A percentile compares a stretch with the other conserved stretches of the same genome.
Evolutionary conservation across 2,888 invertebrate genomes (phyloP).

Genomic region (Pammene aurita): DNA sequence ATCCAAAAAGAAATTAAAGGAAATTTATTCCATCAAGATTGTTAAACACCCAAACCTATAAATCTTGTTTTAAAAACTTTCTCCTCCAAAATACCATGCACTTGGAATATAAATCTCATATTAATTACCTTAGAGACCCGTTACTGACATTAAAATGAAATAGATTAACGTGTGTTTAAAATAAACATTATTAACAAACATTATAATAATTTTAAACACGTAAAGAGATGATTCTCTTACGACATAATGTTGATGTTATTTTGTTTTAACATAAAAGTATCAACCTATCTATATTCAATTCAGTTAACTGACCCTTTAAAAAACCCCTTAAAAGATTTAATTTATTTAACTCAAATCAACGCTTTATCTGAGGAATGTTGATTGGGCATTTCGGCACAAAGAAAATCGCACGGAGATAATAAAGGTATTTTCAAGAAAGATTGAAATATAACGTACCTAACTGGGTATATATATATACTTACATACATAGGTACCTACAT

Average conservation of each 20-base stretch:
- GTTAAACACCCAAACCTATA: constrained; percentile 41
- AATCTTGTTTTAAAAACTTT: constrained; percentile 43
- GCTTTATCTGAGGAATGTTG: constrained; percentile 35
- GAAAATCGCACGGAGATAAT: constrained; percentile 2
- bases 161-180: constrained; percentile 25
- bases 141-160: constrained; percentile 38
- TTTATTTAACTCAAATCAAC: constrained; percentile 13
- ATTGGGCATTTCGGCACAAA: constrained; percentile 31
- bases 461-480: background rate
- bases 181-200: constrained; percentile 26
- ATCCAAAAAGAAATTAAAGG: background rate
- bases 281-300: no score
- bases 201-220: constrained; percentile 19
- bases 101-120: constrained; percentile 52
- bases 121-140: constrained; percentile 58
- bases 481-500: background rate
- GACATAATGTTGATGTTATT: constrained; percentile 3
- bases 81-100: constrained; percentile 53
- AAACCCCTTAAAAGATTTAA: constrained; percentile 13
- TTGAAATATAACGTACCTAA: background rate
- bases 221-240: constrained; percentile 16
- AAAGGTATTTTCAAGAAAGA: constrained; percentile 9
- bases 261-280: constrained; percentile 10
- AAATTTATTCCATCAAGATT: constrained; percentile 27
- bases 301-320: background rate